Evolutionary conservation across 1,140 invertebrate species (phyloP).

Genomic region (Cylas formicarius): DNA sequence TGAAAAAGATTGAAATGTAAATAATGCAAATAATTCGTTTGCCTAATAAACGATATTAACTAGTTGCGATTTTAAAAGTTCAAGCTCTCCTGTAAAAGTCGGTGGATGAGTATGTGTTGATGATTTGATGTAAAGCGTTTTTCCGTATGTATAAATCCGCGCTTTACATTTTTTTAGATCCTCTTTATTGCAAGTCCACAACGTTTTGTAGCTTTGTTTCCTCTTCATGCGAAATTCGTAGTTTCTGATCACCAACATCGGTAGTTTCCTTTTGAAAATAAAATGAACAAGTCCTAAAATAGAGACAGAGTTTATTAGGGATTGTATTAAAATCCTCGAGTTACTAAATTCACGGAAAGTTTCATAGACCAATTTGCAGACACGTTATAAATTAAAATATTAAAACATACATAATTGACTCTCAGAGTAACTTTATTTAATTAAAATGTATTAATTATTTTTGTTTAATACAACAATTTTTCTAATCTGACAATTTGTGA

Average conservation of each 20-base stretch:
- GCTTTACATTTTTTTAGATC: conserved; percentile 10
- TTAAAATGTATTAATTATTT: too few relatives aligned
- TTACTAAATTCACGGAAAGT: too few relatives aligned
- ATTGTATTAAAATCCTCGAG: too few relatives aligned
- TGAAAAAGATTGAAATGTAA: too few relatives aligned
- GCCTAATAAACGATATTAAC: conserved; percentile 3
- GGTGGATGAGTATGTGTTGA: conserved; percentile 9
- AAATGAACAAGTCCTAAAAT: conserved; percentile 11
- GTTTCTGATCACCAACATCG: conserved; percentile 10
- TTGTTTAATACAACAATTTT: conserved; percentile 1
- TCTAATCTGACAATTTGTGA: neutral
- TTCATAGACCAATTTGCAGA: too few relatives aligned
- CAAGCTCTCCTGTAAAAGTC: conserved; percentile 9
- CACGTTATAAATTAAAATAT: too few relatives aligned
- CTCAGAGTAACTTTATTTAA: too few relatives aligned
- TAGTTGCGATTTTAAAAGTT: conserved; percentile 7
- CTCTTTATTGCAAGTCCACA: conserved; percentile 15
- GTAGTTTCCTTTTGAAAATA: conserved; percentile 8
- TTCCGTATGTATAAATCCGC: conserved; percentile 1
- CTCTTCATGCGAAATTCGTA: conserved; percentile 10
- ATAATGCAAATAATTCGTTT: too few relatives aligned
- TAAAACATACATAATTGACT: too few relatives aligned
- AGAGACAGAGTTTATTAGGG: too few relatives aligned
- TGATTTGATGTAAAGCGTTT: conserved; percentile 5
- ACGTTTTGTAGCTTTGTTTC: neutral